Percentiles rank a stretch among this genome's conserved stretches.
Evolutionary conservation across 2,797 vertebrate species (phyloP).

Genomic region (Platalea minor): DNA sequence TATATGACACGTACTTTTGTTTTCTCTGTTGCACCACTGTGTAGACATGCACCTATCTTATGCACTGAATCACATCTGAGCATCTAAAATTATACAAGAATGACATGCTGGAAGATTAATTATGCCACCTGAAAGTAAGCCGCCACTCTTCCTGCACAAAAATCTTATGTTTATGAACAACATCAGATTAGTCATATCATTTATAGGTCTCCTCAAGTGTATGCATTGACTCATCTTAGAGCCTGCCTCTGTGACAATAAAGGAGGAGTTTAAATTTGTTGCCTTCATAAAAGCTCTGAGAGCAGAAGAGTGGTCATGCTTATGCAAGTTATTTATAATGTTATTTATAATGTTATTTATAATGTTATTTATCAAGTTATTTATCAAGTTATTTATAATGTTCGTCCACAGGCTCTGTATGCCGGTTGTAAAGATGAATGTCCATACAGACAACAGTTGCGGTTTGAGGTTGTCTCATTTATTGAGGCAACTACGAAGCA

Average conservation of each 20-base stretch:
- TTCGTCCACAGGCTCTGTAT: background rate
- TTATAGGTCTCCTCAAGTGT: background rate
- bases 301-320: background rate
- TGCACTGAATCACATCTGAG: background rate
- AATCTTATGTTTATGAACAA: background rate
- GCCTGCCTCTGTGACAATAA: background rate
- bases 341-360: background rate
- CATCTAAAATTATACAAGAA: background rate
- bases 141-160: background rate
- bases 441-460: background rate
- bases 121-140: background rate
- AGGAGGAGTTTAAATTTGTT: background rate
- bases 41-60: background rate
- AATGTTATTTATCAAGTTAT: too few species aligned
- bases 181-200: background rate
- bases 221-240: background rate
- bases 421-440: background rate
- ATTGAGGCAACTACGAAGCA: background rate
- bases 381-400: too few species aligned
- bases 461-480: background rate
- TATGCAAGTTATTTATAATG: background rate
- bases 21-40: background rate
- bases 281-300: background rate
- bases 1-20: background rate
- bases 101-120: background rate